Evolutionary conservation across 2,888 invertebrate genomes (phyloP), one percentile per base, ranked within the genome.

Genomic region (Labia minor): DNA sequence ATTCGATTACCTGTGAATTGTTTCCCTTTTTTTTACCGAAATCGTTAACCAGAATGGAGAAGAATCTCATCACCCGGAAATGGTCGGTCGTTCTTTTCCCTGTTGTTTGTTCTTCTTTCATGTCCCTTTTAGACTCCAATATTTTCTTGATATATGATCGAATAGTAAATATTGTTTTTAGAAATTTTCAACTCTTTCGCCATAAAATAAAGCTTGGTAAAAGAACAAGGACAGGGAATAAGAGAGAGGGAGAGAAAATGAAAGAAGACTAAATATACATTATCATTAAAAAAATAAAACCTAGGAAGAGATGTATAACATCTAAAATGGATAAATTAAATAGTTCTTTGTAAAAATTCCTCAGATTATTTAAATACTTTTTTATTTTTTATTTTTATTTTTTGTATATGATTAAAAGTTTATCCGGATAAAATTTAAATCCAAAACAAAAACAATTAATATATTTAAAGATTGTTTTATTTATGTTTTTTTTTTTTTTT

Each of bases 241-340:
- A 18, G 14, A 21, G 64, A 49, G 49, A 16, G 49, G 49, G 49
- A 49, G n/a, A 16, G 49, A 49, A 64, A 16, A 64, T 21, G 64
- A 64, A n/a, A 26, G 64, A 26, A 64, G 49, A 65, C 33, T 20
- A 65, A 26, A 19, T 20, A 49, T 65, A 16, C 26, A n/a, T n/a
- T 65, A 18, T 21, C 37, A 37, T 19, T 65, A 49, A 65, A 19
- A 21, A 18, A 19, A 21, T 10, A 26, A 37, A 65, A 67, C 74
- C 73, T 20, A 74, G 81, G 81, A 33, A 33, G 11, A 33, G 6
- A n/a, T n/a, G n/a, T n/a, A n/a, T n/a, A n/a, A n/a, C n/a, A n/a
- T n/a, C n/a, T n/a, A n/a, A n/a, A n/a, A n/a, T n/a, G n/a, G n/a
- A n/a, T n/a, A n/a, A n/a, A n/a, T n/a, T n/a, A n/a, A n/a, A n/a